Evolutionary conservation across 1,140 invertebrate genomes (phyloP).

Genomic region (Drosophila pruinosa): DNA sequence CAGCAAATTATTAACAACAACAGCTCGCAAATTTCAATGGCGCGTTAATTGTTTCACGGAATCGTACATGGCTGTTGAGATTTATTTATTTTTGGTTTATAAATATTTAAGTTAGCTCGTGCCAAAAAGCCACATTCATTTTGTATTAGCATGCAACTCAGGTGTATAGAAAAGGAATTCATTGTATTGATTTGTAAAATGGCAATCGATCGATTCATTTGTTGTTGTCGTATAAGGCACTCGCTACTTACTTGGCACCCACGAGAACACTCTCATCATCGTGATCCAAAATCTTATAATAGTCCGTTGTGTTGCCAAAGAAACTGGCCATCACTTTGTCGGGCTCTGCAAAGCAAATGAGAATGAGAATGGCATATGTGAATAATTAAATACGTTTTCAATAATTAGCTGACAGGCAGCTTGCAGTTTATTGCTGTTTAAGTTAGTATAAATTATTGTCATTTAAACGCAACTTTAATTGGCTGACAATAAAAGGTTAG

Average conservation of each 20-base stretch:
- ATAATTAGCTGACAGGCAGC: too few relatives aligned
- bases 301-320: slow-evolving; percentile 82
- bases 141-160: slow-evolving; percentile 42
- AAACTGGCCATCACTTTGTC: slow-evolving; percentile 77
- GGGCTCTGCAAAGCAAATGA: slow-evolving; percentile 58
- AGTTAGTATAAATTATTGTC: too few relatives aligned
- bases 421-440: too few relatives aligned
- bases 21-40: slow-evolving; percentile 53
- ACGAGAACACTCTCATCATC: slow-evolving; percentile 83
- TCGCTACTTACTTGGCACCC: slow-evolving; percentile 82
- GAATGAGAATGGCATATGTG: slow-evolving; percentile 8
- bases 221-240: slow-evolving; percentile 6
- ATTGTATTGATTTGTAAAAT: slow-evolving; percentile 36
- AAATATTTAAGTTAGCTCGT: slow-evolving; percentile 49
- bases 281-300: slow-evolving; percentile 84
- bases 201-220: slow-evolving; percentile 13
- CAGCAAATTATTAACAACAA: slow-evolving; percentile 23
- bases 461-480: too few relatives aligned
- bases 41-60: slow-evolving; percentile 63
- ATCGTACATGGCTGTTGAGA: slow-evolving; percentile 28
- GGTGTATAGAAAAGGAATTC: slow-evolving; percentile 36
- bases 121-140: slow-evolving; percentile 46
- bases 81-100: slow-evolving; percentile 25
- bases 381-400: not conserved
- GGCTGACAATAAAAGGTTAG: too few relatives aligned